phyloP scores from a whole-genome alignment of 2,888 invertebrate species.

The Lochmaea crataegi region DNA sequence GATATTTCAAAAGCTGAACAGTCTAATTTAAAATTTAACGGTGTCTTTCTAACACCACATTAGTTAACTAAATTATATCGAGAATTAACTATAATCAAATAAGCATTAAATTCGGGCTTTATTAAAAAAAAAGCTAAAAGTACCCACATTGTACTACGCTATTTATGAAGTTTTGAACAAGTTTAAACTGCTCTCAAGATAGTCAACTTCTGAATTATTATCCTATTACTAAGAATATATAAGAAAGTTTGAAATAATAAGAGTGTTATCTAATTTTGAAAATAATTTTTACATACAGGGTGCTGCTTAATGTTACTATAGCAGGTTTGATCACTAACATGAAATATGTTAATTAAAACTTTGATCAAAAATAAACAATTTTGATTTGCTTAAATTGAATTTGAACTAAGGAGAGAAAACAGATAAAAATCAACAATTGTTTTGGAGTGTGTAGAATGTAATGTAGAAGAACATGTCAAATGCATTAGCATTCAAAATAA shows the following conservation, averaged over 20 bases:
- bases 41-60: background rate
- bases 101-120: background rate
- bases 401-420: no score
- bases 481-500: no score
- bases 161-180: background rate
- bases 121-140: no score
- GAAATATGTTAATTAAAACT: background rate
- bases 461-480: no score
- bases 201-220: constrained; percentile 4
- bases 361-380: no score
- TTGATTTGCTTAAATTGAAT: no score
- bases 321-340: background rate
- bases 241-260: background rate
- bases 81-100: background rate
- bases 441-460: no score
- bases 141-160: background rate
- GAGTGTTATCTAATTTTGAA: background rate
- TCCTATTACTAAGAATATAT: constrained; percentile 2
- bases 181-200: background rate
- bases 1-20: constrained; percentile 14
- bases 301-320: background rate
- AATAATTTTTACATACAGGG: background rate
- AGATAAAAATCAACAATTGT: no score
- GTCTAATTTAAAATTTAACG: background rate
- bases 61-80: background rate